Evolutionary conservation across 2,113 vertebrate species (phyloP).

Genomic region (Elachura formosa): DNA sequence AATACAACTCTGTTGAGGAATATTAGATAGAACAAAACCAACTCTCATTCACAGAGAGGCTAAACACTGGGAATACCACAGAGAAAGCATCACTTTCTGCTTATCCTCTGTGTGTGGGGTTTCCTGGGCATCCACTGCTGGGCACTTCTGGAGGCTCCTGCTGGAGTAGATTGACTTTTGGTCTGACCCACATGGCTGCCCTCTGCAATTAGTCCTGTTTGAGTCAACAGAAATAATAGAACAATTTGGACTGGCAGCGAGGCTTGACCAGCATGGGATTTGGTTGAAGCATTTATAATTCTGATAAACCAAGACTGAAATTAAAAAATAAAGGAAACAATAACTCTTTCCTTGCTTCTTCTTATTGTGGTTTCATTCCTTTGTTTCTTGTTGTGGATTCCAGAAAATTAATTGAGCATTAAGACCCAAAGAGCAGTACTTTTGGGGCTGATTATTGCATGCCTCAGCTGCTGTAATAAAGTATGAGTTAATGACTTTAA

Average conservation of each 20-base stretch:
- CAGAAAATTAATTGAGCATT: conserved; percentile 66
- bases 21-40: background rate
- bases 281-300: conserved; percentile 40
- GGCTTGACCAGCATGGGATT: background rate
- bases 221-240: background rate
- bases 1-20: background rate
- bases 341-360: conserved; percentile 50
- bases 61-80: background rate
- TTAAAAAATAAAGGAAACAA: conserved; percentile 34
- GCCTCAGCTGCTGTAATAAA: conserved; percentile 66
- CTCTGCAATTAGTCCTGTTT: conserved; percentile 12
- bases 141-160: background rate
- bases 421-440: conserved; percentile 49
- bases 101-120: rapidly evolving
- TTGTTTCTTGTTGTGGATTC: conserved; percentile 62
- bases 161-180: background rate
- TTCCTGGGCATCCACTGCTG: background rate
- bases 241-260: background rate
- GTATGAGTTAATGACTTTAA: conserved; percentile 65
- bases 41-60: background rate
- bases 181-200: background rate
- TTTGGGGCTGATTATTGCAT: conserved; percentile 55
- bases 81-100: background rate
- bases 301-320: conserved; percentile 37
- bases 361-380: conserved; percentile 59